phyloP scores from a whole-genome alignment of 2,797 vertebrate species.

The Amblyopsis hoosieri region DNA sequence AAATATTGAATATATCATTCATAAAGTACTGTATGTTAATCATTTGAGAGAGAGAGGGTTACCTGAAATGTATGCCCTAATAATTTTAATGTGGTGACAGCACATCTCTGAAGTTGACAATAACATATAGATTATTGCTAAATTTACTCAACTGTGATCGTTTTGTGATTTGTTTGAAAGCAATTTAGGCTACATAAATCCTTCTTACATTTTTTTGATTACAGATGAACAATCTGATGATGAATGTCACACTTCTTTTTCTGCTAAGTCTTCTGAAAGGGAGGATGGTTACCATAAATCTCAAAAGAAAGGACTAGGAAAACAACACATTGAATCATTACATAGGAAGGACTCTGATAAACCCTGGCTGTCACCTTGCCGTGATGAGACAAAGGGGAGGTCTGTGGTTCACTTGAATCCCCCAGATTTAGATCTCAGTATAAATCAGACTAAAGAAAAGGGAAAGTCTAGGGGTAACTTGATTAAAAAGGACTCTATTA shows the following conservation, averaged over 20 bases:
- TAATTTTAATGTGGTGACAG: too few relatives aligned
- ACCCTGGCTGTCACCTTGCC: slow-evolving; percentile 51
- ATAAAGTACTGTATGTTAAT: too few relatives aligned
- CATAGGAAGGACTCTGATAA: slow-evolving; percentile 23
- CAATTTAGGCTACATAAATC: slow-evolving; percentile 3
- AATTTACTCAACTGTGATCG: too few relatives aligned
- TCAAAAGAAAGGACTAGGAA: slow-evolving; percentile 50
- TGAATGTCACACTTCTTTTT: slow-evolving; percentile 49
- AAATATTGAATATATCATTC: too few relatives aligned
- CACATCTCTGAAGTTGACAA: too few relatives aligned
- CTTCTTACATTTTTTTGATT: slow-evolving; percentile 2
- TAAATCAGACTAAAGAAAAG: too few relatives aligned
- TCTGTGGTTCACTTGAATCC: neutral
- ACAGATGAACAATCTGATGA: slow-evolving; percentile 55
- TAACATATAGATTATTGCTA: too few relatives aligned
- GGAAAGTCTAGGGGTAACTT: too few relatives aligned
- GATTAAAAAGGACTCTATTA: too few relatives aligned
- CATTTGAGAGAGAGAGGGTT: too few relatives aligned
- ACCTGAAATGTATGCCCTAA: too few relatives aligned
- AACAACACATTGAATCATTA: slow-evolving; percentile 9
- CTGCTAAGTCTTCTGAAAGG: slow-evolving; percentile 23
- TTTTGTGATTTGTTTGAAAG: too few relatives aligned
- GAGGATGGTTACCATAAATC: slow-evolving; percentile 34
- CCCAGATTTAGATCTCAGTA: neutral
- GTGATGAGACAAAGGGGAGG: slow-evolving; percentile 20